These are phyloP conservation scores for Apostichopus japonicus DNA, from an alignment of 35 echinoderm and acorn worm genomes.

Conservation along the genomic window DNA sequence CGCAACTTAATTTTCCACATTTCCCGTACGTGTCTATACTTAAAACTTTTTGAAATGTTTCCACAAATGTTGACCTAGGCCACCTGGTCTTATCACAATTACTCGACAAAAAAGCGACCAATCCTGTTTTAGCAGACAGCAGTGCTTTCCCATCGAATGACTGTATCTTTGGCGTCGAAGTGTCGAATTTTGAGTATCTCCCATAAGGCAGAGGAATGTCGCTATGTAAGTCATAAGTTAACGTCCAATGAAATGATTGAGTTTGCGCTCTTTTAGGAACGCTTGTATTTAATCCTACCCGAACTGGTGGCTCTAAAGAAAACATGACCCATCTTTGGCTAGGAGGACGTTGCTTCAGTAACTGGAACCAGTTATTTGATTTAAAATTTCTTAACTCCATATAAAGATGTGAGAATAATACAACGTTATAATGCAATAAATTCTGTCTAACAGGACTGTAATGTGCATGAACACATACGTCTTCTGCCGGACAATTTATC, in stretches of 20 bases:
- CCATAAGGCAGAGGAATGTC: slow-evolving; percentile 51
- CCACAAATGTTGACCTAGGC: slow-evolving; percentile 43
- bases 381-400: slow-evolving; percentile 55
- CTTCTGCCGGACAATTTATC: not conserved
- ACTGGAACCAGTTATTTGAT: slow-evolving; percentile 8
- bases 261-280: slow-evolving; percentile 14
- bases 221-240: slow-evolving; percentile 43
- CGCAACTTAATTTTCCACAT: slow-evolving; percentile 40
- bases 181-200: slow-evolving; percentile 4
- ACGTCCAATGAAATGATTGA: slow-evolving; percentile 50
- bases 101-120: slow-evolving; percentile 35
- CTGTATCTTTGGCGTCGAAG: not conserved
- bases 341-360: not conserved
- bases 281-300: slow-evolving; percentile 49
- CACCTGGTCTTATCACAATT: slow-evolving; percentile 53
- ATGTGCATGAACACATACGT: slow-evolving; percentile 1
- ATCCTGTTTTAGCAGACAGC: slow-evolving; percentile 7
- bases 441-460: slow-evolving; percentile 1
- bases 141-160: not conserved
- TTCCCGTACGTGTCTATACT: slow-evolving; percentile 48
- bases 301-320: slow-evolving; percentile 49
- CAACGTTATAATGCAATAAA: slow-evolving; percentile 28
- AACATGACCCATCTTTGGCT: slow-evolving; percentile 52
- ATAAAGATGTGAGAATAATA: slow-evolving; percentile 52
- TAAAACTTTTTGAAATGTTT: slow-evolving; percentile 21